A percentile compares a stretch with the other conserved stretches of the same genome.
Evolutionary conservation across 2,888 invertebrate species (phyloP).

Genomic region (Tachina lurida): DNA sequence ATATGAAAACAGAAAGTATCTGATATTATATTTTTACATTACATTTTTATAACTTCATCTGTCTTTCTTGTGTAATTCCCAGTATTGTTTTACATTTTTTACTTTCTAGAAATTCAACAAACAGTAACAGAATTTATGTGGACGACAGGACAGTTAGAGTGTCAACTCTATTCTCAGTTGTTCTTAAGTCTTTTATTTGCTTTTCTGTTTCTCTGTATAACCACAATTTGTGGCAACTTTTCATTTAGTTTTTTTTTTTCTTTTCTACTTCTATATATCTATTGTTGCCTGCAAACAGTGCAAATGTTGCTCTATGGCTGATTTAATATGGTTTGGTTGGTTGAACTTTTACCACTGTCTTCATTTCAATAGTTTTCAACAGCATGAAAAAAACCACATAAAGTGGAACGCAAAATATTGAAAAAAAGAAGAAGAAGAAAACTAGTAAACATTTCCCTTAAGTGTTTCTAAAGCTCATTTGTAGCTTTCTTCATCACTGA

Average conservation of each 20-base stretch:
- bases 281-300: conserved; percentile 19
- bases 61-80: conserved; percentile 29
- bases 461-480: conserved; percentile 41
- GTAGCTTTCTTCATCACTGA: conserved; percentile 3
- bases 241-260: not conserved
- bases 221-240: conserved; percentile 54
- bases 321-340: conserved; percentile 6
- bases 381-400: not conserved
- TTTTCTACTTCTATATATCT: not conserved
- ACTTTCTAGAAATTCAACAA: conserved; percentile 25
- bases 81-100: conserved; percentile 46
- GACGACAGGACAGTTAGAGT: conserved; percentile 50
- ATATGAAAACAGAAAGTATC: not conserved
- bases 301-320: conserved; percentile 20
- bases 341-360: conserved; percentile 1
- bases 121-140: conserved; percentile 52
- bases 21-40: not conserved
- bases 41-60: not conserved
- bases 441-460: conserved; percentile 40
- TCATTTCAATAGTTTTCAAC: conserved; percentile 10
- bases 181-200: not conserved
- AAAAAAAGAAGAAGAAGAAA: not conserved
- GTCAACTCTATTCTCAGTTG: conserved; percentile 33
- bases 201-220: conserved; percentile 41
- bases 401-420: not conserved